Evolutionary conservation across 2,888 invertebrate genomes (phyloP), one percentile per base, ranked within the genome.

Genomic region (Blera fallax): DNA sequence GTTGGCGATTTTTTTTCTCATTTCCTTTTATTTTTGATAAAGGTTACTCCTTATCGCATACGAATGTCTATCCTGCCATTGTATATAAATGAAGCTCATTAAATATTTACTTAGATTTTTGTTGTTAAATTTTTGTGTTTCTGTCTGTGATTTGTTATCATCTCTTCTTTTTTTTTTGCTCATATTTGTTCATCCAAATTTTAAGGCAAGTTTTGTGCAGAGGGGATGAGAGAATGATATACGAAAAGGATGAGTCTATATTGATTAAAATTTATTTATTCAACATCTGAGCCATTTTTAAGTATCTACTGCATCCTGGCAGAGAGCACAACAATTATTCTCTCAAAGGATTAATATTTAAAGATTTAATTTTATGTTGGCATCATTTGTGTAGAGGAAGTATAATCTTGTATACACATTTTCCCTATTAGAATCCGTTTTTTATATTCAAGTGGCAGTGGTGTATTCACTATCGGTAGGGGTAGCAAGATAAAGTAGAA

Each of bases 211-310:
- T 24, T 24, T 37, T 11, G 6, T 21, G 2, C n/a, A 24, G n/a
- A 7, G 16, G 5, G 4, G 11, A 48, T 11, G 18, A 1, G 10
- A 50, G n/a, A 24, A 24, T 50, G n/a, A 6, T 16, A 16, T 21
- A 48, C 4, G 14, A 11, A 10, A 4, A 4, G 52, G 18, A 34
- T n/a, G 21, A 10, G 60, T 45, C 16, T 48, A 6, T 73, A 79
- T 83, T 79, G 83, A 83, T 67, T 83, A 48, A 62, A 73, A 56
- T 45, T 62, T 48, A 83, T 78, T 78, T 78, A 73, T 78, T 78
- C 60, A 72, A 37, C 72, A 72, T 45, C 50, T 72, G 52, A 67
- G 43, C 24, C 45, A 27, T 11, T 74, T 62, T 37, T 1, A 37
- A 40, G 45, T 32, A 40, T 11, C 8, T 21, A 21, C 10, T 45